Evolutionary conservation across 2,113 vertebrate genomes (phyloP).

Genomic region (Oncorhynchus nerka): DNA sequence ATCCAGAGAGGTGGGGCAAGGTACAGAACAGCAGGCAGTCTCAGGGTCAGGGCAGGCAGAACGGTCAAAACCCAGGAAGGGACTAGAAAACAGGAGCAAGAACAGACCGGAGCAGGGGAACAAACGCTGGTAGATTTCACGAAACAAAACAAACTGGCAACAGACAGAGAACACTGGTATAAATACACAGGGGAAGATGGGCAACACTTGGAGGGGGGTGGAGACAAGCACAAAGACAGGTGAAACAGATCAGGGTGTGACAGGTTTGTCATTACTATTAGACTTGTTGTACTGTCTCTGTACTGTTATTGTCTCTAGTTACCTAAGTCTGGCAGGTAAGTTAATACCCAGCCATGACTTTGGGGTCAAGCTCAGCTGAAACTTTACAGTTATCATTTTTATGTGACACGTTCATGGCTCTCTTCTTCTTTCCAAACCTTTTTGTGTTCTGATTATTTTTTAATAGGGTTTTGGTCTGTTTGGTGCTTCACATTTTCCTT

Average conservation of each 20-base stretch:
- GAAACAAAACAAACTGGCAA: too few relatives aligned
- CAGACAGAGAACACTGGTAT: too few relatives aligned
- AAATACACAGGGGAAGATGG: too few relatives aligned
- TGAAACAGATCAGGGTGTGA: neutral
- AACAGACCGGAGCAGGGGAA: too few relatives aligned
- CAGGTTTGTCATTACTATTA: neutral
- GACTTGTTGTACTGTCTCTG: neutral
- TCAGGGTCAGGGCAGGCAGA: too few relatives aligned
- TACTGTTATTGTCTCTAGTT: neutral
- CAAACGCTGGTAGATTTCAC: too few relatives aligned
- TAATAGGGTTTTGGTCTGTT: conserved; percentile 20
- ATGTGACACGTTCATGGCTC: conserved; percentile 29
- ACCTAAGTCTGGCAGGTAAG: neutral
- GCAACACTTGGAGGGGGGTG: too few relatives aligned
- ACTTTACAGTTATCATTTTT: conserved; percentile 24
- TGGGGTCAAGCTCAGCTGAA: neutral
- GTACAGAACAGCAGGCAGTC: too few relatives aligned
- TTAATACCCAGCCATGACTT: neutral
- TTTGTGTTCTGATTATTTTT: conserved; percentile 1
- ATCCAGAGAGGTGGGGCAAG: too few relatives aligned
- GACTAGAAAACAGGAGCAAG: too few relatives aligned
- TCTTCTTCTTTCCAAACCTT: neutral
- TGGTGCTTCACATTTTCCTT: conserved; percentile 9
- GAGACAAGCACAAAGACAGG: too few relatives aligned
- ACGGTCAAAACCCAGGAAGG: too few relatives aligned